Percentiles rank a stretch among this genome's conserved stretches.
These are phyloP conservation scores for Heliocidaris erythrogramma DNA, from an alignment of 35 echinoderm and acorn worm species.

Conservation along the genomic window DNA sequence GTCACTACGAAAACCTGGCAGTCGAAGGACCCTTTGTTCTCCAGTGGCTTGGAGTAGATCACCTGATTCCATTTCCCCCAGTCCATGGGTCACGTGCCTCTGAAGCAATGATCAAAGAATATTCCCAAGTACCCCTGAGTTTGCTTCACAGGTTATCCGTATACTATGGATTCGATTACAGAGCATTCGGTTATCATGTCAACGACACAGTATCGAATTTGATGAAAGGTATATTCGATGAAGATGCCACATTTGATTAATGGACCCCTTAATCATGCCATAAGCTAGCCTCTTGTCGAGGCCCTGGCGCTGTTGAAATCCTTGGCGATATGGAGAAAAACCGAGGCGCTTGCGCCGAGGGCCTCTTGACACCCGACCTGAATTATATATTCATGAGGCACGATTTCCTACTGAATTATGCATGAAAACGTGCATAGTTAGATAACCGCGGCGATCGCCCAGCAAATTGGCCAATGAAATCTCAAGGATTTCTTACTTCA, in stretches of 20 bases:
- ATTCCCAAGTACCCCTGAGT: conserved; percentile 49
- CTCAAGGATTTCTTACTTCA: too few relatives aligned
- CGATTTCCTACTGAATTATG: too few relatives aligned
- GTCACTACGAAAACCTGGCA: conserved; percentile 77
- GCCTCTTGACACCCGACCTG: too few relatives aligned
- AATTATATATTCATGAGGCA: too few relatives aligned
- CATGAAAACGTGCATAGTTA: too few relatives aligned
- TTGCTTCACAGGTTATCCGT: conserved; percentile 26
- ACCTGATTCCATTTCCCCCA: conserved; percentile 51
- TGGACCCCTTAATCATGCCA: neutral
- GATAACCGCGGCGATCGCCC: too few relatives aligned
- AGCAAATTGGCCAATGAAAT: too few relatives aligned
- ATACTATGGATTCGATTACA: conserved; percentile 68
- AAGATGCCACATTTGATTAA: neutral
- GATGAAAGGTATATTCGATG: conserved; percentile 37
- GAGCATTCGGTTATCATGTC: conserved; percentile 68
- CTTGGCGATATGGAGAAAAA: too few relatives aligned
- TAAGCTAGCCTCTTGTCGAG: too few relatives aligned
- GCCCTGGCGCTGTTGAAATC: too few relatives aligned
- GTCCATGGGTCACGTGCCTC: conserved; percentile 52
- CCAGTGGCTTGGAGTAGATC: conserved; percentile 49
- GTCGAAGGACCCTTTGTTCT: conserved; percentile 72
- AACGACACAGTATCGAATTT: conserved; percentile 37
- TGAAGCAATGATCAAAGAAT: conserved; percentile 34
- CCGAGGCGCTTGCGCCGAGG: too few relatives aligned